Evolutionary conservation across 2,797 vertebrate genomes (phyloP).

Genomic region (Anisognathus igniventris): DNA sequence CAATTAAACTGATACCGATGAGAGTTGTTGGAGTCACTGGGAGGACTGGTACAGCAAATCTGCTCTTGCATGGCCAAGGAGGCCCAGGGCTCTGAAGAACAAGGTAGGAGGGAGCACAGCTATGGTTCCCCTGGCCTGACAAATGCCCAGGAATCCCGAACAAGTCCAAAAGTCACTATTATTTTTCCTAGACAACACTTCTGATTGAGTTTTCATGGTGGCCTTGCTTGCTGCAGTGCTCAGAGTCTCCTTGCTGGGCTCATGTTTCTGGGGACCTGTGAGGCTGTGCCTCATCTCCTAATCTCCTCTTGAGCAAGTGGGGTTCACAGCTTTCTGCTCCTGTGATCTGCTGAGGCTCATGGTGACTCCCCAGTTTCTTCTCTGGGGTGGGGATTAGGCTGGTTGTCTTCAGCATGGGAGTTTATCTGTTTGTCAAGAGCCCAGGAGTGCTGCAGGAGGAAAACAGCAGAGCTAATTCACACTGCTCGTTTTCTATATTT

Average conservation of each 20-base stretch:
- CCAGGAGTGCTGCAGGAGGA: background rate
- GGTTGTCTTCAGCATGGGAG: background rate
- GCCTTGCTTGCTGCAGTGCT: rapidly evolving
- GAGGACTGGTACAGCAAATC: background rate
- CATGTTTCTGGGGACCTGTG: background rate
- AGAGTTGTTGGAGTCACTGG: background rate
- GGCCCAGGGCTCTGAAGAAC: background rate
- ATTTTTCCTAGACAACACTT: background rate
- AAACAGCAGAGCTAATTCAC: background rate
- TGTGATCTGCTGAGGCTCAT: background rate
- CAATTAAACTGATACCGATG: background rate
- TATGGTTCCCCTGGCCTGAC: background rate
- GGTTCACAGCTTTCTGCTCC: background rate
- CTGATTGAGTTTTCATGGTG: background rate
- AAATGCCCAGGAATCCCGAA: background rate
- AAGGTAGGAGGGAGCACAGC: background rate
- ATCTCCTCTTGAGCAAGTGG: background rate
- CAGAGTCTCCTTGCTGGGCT: background rate
- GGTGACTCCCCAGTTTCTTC: background rate
- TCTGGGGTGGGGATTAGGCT: background rate
- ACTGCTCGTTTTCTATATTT: background rate
- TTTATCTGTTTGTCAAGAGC: background rate
- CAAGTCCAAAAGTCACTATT: background rate
- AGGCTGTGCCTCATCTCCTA: background rate
- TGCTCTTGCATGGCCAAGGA: background rate